Evolutionary conservation across 2,888 invertebrate genomes (phyloP), one percentile per base, ranked within the genome.

Genomic region (Fissipunctia ypsillon): DNA sequence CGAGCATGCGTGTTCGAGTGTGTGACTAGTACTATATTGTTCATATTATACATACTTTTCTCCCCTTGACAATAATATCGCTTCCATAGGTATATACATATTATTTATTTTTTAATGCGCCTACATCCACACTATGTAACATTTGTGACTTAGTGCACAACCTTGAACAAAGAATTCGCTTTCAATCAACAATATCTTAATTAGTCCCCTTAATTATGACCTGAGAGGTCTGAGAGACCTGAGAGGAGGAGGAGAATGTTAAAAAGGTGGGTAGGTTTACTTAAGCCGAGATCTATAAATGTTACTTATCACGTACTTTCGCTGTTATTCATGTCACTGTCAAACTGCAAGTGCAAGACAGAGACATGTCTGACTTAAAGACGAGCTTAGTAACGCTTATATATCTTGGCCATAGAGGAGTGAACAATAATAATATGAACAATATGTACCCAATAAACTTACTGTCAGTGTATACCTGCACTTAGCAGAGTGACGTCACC

Each of bases 1-100:
- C 79, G 78, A 83, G 80, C 83, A 88, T 80, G 84, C 88, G 81
- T 70, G 80, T 78, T 68, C 67, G 25, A 57, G 70, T 75, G 73
- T 70, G 67, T 68, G 63, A 63, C 22, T 22, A 48, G 10, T 28
- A 54, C 71, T 7, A 43, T 19, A 61, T 61, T 63, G 77, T 64
- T 74, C 78, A 66, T 78, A 68, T 67, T 64, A 60, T 66, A 56
- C 9, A 35, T 1, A 28, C 12, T 16, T 28, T 35, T 16, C 7
- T n/a, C 4, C 48, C 3, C 2, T 25, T 31, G 3, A 25, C 14
- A 22, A 16, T 22, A 35, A 28, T 16, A 67, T 35, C 4, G 31
- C 31, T 25, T 14, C 19, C 16, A 64, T 41, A 57, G 19, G 5
- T 31, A 22, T 38, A 28, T 28, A n/a, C n/a, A n/a, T n/a, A n/a